phyloP scores from a whole-genome alignment of 2,113 vertebrate species.

The Oryzias woworae region DNA sequence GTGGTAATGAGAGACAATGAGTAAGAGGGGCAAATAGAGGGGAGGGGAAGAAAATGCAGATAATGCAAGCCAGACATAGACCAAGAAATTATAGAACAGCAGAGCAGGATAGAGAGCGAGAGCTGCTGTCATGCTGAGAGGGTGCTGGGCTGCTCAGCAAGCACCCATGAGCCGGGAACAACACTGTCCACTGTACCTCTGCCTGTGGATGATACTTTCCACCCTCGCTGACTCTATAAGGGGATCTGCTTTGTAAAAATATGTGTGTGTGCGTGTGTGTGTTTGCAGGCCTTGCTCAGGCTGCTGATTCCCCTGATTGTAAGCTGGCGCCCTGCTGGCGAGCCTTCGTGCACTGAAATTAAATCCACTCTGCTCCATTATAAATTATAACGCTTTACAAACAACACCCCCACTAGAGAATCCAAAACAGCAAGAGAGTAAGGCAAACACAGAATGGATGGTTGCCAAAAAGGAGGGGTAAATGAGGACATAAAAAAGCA shows the following conservation, averaged over 20 bases:
- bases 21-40: slow-evolving; percentile 43
- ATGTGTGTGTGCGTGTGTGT: slow-evolving; percentile 42
- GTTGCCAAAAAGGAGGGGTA: slow-evolving; percentile 9
- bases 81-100: slow-evolving; percentile 44
- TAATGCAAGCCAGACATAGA: slow-evolving; percentile 72
- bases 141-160: slow-evolving; percentile 82
- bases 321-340: slow-evolving; percentile 98
- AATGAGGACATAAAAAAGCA: neutral
- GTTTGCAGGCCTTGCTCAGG: slow-evolving; percentile 54
- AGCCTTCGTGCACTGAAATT: slow-evolving; percentile 95
- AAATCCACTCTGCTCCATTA: slow-evolving; percentile 99
- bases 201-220: slow-evolving; percentile 99
- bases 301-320: slow-evolving; percentile 86
- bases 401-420: slow-evolving; percentile 94
- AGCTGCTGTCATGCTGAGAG: slow-evolving; percentile 79
- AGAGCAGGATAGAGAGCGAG: slow-evolving; percentile 40
- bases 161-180: slow-evolving; percentile 93
- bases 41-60: slow-evolving; percentile 51
- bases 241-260: slow-evolving; percentile 74
- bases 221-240: slow-evolving; percentile 81
- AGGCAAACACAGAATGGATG: slow-evolving; percentile 6
- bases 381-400: slow-evolving; percentile 99
- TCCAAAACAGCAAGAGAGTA: slow-evolving; percentile 9
- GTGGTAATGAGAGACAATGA: slow-evolving; percentile 68
- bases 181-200: slow-evolving; percentile 82